phyloP scores from a whole-genome alignment of 2,888 invertebrate genomes.

The Ectemnius cavifrons region DNA sequence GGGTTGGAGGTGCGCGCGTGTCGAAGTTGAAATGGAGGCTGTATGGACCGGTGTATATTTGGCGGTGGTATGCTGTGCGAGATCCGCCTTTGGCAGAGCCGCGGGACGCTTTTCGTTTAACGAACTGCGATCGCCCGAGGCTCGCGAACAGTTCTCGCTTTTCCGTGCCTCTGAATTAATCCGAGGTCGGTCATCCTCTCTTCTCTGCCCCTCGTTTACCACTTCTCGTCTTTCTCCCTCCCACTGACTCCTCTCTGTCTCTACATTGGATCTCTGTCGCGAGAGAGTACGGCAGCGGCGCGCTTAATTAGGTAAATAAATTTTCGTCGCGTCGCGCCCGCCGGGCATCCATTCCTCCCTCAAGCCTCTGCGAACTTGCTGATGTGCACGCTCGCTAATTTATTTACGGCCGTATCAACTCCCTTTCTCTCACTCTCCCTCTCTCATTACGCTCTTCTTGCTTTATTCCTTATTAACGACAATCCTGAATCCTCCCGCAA shows the following conservation, averaged over 20 bases:
- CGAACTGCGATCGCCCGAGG: slow-evolving; percentile 39
- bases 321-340: slow-evolving; percentile 43
- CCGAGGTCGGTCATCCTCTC: slow-evolving; percentile 21
- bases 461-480: no score
- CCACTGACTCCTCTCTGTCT: background rate
- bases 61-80: no score
- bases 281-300: background rate
- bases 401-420: slow-evolving; percentile 26
- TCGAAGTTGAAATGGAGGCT: slow-evolving; percentile 15
- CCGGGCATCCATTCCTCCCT: slow-evolving; percentile 20
- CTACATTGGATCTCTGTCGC: slow-evolving; percentile 27
- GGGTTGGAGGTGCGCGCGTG: background rate
- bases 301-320: slow-evolving; percentile 58
- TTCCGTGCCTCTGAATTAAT: slow-evolving; percentile 41
- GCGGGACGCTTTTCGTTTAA: slow-evolving; percentile 40
- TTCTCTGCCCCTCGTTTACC: no score
- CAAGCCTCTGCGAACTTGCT: slow-evolving; percentile 24
- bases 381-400: slow-evolving; percentile 38
- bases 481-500: no score
- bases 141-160: slow-evolving; percentile 15
- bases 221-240: no score
- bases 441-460: no score
- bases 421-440: background rate
- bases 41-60: no score
- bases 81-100: slow-evolving; percentile 3